These are phyloP conservation scores for Synergus laeviventris DNA, from an alignment of 2,888 invertebrate species.

Conservation along the genomic window DNA sequence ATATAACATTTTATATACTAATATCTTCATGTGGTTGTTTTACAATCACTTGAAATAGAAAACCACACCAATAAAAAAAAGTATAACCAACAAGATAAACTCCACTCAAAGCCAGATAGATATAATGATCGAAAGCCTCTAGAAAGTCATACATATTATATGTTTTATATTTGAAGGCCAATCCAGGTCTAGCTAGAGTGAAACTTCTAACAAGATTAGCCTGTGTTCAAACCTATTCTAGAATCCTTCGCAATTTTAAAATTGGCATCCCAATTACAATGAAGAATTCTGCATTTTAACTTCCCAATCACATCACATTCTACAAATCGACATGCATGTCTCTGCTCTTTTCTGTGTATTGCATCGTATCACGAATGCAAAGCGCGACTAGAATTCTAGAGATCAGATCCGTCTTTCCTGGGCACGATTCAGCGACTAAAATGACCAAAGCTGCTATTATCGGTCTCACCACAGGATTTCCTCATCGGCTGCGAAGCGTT, in stretches of 20 bases:
- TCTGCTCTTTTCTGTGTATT: background rate
- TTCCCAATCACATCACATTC: constrained; percentile 13
- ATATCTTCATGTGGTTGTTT: too few relatives aligned
- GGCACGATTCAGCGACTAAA: constrained; percentile 24
- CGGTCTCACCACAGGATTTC: constrained; percentile 49
- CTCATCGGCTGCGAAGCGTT: constrained; percentile 49
- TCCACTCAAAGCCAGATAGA: background rate
- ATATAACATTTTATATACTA: too few relatives aligned
- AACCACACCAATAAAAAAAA: background rate
- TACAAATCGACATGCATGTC: background rate
- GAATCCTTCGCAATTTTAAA: constrained; percentile 17
- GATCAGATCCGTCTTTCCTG: background rate
- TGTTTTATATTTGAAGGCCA: background rate
- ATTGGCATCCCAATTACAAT: constrained; percentile 18
- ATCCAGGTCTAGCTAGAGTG: background rate
- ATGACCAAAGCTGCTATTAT: constrained; percentile 37
- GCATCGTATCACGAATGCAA: constrained; percentile 1
- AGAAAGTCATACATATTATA: background rate
- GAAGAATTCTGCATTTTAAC: background rate
- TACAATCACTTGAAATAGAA: background rate
- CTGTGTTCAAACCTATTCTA: background rate
- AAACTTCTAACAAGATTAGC: background rate
- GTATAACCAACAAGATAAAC: background rate
- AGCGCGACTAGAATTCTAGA: constrained; percentile 2
- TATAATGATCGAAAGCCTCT: background rate